Evolutionary conservation across 2,888 invertebrate genomes (phyloP), one percentile per base, ranked within the genome.

Genomic region (Meteorus colon): DNA sequence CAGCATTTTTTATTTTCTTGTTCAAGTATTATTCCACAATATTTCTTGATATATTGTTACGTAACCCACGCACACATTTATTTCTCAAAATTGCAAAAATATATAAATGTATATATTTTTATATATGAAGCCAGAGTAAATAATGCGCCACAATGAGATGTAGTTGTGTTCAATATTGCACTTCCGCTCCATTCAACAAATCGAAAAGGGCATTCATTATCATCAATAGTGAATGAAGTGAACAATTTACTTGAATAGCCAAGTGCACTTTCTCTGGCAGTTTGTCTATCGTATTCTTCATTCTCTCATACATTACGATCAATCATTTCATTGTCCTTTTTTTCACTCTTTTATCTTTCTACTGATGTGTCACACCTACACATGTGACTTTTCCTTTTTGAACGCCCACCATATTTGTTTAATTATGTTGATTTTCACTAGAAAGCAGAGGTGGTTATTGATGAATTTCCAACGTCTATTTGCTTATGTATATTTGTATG

Each of bases 141-240:
- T 34, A 34, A 1, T 8, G 34, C 8, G 8, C 34, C 8, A 8
- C 34, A 41, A 10, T 48, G 16, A 16, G 1, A 48, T 60, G 59
- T 4, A 60, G 29, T 12, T 60, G 24, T 60, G 24, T 60, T 60
- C 5, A 60, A 60, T 29, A 60, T 60, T 19, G 19, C 3, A 60
- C 19, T 24, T 60, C 24, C 24, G 59, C 59, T 8, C 27, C 59
- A 60, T 60, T 60, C 59, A 63, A 16, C 31, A 63, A 63, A 63
- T 34, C 34, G 60, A 62, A 29, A 31, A 62, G 19, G 14, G 60
- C 27, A 14, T 29, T 60, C 59, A 60, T 60, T 27, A 60, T 60
- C 59, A 60, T 60, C 59, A 60, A 27, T 60, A 12, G 24, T 29
- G 24, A 60, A 60, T 60, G 59, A 60, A 60, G 27, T 29, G 59